These are phyloP conservation scores for Tillus elongatus DNA, from an alignment of 2,888 invertebrate species.

Conservation along the genomic window DNA sequence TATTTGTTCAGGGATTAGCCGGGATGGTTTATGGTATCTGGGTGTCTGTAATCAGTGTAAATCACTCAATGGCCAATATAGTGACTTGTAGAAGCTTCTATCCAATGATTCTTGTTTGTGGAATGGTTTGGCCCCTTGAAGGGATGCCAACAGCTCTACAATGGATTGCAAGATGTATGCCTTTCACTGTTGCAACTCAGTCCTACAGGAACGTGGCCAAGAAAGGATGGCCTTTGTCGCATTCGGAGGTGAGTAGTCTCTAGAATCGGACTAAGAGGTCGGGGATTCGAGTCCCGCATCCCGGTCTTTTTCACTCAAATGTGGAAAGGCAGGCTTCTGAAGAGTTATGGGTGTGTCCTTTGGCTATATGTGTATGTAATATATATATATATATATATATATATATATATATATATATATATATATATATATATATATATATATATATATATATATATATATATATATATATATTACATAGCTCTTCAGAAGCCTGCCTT, in stretches of 20 bases:
- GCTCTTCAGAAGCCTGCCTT: no score
- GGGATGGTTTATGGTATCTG: constrained; percentile 82
- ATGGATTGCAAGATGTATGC: constrained; percentile 40
- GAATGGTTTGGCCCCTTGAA: constrained; percentile 61
- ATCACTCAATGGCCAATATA: constrained; percentile 75
- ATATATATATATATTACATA: no score
- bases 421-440: no score
- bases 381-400: no score
- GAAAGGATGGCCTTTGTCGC: constrained; percentile 60
- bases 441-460: no score
- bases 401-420: no score
- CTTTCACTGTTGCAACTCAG: constrained; percentile 71
- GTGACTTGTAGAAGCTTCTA: constrained; percentile 82
- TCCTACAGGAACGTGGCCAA: constrained; percentile 68
- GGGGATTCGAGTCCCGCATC: no score
- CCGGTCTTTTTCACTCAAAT: no score
- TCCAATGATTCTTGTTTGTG: constrained; percentile 78
- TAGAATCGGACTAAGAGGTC: no score
- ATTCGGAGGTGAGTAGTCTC: constrained; percentile 65
- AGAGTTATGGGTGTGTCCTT: no score
- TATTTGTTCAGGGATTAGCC: constrained; percentile 65
- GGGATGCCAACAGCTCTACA: constrained; percentile 48
- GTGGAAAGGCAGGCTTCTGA: no score
- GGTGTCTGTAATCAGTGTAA: constrained; percentile 68
- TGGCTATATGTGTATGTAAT: no score